Conservation (phyloP, 2,113 vertebrate genomes). For the Nibea albiflora region DNA sequence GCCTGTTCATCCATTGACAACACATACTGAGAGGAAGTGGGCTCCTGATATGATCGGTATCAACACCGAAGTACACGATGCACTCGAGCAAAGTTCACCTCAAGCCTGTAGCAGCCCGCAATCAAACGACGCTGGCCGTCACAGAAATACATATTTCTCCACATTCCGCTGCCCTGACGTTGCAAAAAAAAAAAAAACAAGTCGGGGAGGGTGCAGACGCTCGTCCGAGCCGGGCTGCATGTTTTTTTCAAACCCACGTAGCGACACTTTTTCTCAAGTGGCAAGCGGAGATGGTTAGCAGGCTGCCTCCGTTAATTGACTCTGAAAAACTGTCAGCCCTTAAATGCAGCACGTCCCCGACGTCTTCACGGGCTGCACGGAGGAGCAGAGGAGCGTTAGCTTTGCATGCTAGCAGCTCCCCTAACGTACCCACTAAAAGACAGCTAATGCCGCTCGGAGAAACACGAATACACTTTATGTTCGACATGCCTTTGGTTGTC, state of each 20-base stretch:
- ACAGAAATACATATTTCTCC: neutral
- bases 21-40: slow-evolving; percentile 3
- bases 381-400: slow-evolving; percentile 35
- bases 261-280: slow-evolving; percentile 26
- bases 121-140: neutral
- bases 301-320: slow-evolving; percentile 10
- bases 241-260: neutral
- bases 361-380: slow-evolving; percentile 4
- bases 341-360: neutral
- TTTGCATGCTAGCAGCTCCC: slow-evolving; percentile 42
- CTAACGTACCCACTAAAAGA: neutral
- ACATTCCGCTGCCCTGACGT: slow-evolving; percentile 37
- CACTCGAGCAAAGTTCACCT: slow-evolving; percentile 47
- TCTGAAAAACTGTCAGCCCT: slow-evolving; percentile 32
- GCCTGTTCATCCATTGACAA: slow-evolving; percentile 15
- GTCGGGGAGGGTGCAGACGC: neutral
- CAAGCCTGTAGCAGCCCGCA: neutral
- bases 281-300: neutral
- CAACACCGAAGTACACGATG: neutral
- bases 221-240: neutral
- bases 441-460: neutral
- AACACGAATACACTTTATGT: neutral
- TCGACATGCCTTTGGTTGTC: neutral
- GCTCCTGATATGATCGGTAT: slow-evolving; percentile 29
- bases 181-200: slow-evolving; percentile 11